phyloP scores from a whole-genome alignment of 2,113 vertebrate species.

The Cacatua alba region DNA sequence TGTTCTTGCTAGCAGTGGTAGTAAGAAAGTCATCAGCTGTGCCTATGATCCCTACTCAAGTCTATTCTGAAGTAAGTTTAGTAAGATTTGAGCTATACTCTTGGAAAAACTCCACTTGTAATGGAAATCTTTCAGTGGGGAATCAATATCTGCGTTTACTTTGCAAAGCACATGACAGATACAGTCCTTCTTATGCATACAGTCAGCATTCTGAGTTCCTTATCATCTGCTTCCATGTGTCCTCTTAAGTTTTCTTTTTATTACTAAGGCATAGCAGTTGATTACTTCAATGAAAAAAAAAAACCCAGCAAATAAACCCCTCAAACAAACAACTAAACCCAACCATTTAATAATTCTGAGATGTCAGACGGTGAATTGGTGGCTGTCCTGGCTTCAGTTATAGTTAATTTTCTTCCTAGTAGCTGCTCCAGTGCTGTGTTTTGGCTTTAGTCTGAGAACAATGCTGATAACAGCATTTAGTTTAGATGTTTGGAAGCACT shows the following conservation, averaged over 20 bases:
- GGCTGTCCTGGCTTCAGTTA: not conserved
- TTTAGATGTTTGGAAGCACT: not conserved
- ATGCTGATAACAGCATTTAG: not conserved
- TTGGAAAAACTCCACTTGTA: not conserved
- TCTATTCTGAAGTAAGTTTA: not conserved
- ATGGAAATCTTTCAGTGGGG: not conserved
- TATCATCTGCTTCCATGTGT: not conserved
- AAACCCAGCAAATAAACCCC: fast-evolving
- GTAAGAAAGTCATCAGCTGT: not conserved
- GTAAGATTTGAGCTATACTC: not conserved
- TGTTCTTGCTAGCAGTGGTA: not conserved
- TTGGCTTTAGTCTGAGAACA: not conserved
- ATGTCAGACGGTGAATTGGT: not conserved
- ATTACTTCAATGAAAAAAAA: not conserved
- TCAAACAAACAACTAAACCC: not conserved
- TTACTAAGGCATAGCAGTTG: not conserved
- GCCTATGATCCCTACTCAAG: not conserved
- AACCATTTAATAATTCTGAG: not conserved
- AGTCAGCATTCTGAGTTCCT: not conserved
- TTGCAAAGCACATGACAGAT: not conserved
- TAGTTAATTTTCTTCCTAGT: not conserved
- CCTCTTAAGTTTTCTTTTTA: not conserved
- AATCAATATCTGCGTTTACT: not conserved
- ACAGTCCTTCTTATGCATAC: not conserved
- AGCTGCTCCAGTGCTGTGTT: not conserved